These are phyloP conservation scores for Phylloscopus collybita DNA, from an alignment of 2,797 vertebrate genomes.

Conservation along the genomic window DNA sequence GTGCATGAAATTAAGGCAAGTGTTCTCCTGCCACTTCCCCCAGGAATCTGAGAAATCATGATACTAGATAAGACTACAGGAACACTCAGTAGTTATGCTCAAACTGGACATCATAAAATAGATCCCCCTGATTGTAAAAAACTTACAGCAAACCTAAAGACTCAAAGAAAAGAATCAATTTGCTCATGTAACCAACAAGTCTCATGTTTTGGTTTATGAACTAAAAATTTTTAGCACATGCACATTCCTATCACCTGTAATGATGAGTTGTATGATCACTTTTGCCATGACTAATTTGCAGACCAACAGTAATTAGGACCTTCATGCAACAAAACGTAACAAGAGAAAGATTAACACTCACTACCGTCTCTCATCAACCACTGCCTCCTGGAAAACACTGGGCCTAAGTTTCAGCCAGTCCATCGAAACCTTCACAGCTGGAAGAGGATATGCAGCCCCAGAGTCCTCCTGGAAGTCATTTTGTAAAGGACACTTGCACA, in stretches of 20 bases:
- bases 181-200: not conserved
- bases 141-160: not conserved
- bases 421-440: constrained; percentile 96
- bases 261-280: not conserved
- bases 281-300: not conserved
- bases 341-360: constrained; percentile 78
- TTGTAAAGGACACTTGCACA: constrained; percentile 92
- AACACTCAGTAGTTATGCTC: not conserved
- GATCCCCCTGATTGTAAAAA: not conserved
- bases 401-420: constrained; percentile 94
- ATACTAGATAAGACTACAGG: not conserved
- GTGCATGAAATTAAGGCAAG: not conserved
- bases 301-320: not conserved
- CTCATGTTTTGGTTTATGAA: not conserved
- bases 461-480: constrained; percentile 89
- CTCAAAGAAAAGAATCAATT: not conserved
- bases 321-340: not conserved
- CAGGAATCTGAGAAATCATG: not conserved
- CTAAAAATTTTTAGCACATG: not conserved
- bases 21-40: not conserved
- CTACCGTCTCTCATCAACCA: constrained; percentile 91
- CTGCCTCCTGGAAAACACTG: constrained; percentile 88
- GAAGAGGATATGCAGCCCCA: constrained; percentile 91
- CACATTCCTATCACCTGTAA: not conserved
- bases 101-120: not conserved